Conservation (phyloP, 1,140 invertebrate genomes). For the Acyrthosiphon pisum region DNA sequence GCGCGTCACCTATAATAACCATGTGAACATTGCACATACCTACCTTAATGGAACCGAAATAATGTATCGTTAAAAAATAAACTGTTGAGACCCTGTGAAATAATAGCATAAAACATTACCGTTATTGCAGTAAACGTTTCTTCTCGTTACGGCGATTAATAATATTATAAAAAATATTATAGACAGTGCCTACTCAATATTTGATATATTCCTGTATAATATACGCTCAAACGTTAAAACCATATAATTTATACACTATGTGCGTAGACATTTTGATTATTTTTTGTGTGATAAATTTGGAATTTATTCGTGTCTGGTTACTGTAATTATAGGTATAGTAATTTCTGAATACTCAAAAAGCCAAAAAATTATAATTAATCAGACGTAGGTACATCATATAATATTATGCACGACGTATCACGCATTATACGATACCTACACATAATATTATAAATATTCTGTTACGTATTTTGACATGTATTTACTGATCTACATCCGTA, state of each 20-base stretch:
- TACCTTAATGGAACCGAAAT: neutral
- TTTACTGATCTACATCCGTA: neutral
- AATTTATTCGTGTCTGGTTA: neutral
- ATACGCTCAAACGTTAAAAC: neutral
- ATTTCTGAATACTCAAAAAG: neutral
- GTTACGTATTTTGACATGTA: neutral
- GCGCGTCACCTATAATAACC: neutral
- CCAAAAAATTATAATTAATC: neutral
- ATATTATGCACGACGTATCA: neutral
- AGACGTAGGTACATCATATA: neutral
- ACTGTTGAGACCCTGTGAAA: neutral
- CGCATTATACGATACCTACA: neutral
- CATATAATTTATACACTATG: neutral
- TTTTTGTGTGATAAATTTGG: neutral
- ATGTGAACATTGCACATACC: neutral
- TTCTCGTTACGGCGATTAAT: neutral
- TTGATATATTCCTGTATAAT: neutral
- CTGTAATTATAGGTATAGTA: neutral
- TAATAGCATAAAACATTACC: neutral
- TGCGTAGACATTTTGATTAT: neutral
- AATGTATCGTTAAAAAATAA: constrained; percentile 17
- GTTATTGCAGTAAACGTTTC: neutral
- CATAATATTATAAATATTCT: neutral
- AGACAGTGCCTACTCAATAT: neutral
- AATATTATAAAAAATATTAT: neutral